phyloP scores from a whole-genome alignment of 2,113 vertebrate species.

The Apeltes quadracus region DNA sequence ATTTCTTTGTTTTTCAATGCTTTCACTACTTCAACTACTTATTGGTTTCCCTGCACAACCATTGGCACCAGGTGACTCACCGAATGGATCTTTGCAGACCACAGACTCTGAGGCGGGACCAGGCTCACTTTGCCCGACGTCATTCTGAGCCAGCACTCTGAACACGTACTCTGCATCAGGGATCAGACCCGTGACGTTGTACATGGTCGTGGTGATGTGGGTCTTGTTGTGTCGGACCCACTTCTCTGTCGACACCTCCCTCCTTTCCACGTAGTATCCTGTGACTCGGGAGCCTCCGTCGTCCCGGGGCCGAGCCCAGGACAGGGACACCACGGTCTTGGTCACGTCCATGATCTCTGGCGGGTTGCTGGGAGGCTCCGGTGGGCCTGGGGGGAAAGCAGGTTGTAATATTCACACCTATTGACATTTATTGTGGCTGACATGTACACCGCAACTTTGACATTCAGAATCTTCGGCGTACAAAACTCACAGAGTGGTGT shows the following conservation, averaged over 20 bases:
- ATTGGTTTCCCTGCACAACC: not conserved
- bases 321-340: constrained; percentile 90
- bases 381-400: constrained; percentile 82
- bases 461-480: not conserved
- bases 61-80: constrained; percentile 77
- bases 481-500: constrained; percentile 92
- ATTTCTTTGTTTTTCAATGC: not conserved
- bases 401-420: not conserved
- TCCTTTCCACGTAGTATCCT: constrained; percentile 96
- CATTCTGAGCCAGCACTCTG: constrained; percentile 95
- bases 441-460: not conserved
- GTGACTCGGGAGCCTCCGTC: constrained; percentile 96
- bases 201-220: constrained; percentile 98
- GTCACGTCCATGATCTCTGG: constrained; percentile 95
- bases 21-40: not conserved
- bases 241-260: constrained; percentile 94
- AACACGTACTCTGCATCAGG: constrained; percentile 97
- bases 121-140: constrained; percentile 92
- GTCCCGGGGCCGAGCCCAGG: constrained; percentile 95
- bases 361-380: constrained; percentile 95
- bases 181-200: constrained; percentile 92
- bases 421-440: not conserved
- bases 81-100: constrained; percentile 98
- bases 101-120: constrained; percentile 90
- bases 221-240: constrained; percentile 98